Evolutionary conservation across 2,797 vertebrate species (phyloP).

Genomic region (Pseudochaenichthys georgianus): DNA sequence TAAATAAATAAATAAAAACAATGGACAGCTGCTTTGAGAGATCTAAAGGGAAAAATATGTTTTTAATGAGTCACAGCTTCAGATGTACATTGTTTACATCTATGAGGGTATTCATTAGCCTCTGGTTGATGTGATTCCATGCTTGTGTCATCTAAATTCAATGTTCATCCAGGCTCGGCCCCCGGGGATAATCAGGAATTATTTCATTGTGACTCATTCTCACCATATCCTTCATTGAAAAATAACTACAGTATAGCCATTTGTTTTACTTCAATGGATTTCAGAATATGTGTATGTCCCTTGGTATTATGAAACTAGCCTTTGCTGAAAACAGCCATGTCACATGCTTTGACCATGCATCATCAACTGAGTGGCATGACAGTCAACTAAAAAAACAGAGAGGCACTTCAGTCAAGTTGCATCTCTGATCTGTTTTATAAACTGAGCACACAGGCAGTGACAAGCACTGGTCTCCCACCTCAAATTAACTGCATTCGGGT

Average conservation of each 20-base stretch:
- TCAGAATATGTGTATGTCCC: conserved; percentile 16
- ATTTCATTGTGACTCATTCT: conserved; percentile 61
- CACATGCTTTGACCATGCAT: conserved; percentile 41
- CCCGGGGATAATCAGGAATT: conserved; percentile 50
- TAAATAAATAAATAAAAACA: conserved; percentile 34
- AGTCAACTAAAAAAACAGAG: conserved; percentile 39
- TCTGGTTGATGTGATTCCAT: conserved; percentile 54
- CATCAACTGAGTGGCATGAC: conserved; percentile 38
- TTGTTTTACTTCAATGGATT: conserved; percentile 47
- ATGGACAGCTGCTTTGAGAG: conserved; percentile 18
- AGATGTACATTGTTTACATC: conserved; percentile 53
- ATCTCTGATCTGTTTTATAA: conserved; percentile 63
- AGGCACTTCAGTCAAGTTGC: conserved; percentile 67
- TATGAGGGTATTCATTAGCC: conserved; percentile 42
- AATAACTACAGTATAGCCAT: conserved; percentile 43
- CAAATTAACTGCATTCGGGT: conserved; percentile 71
- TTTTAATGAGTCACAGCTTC: conserved; percentile 3
- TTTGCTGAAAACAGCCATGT: conserved; percentile 18
- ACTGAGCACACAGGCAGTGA: conserved; percentile 69
- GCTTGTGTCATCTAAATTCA: conserved; percentile 60
- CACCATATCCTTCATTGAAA: conserved; percentile 36
- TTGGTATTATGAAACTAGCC: conserved; percentile 34
- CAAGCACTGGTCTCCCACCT: conserved; percentile 64
- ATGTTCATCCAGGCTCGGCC: conserved; percentile 21
- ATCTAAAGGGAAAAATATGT: conserved; percentile 11